A percentile compares a stretch with the other conserved stretches of the same genome.
Evolutionary conservation across 2,888 invertebrate genomes (phyloP).

Genomic region (Aphidoletes aphidimyza): DNA sequence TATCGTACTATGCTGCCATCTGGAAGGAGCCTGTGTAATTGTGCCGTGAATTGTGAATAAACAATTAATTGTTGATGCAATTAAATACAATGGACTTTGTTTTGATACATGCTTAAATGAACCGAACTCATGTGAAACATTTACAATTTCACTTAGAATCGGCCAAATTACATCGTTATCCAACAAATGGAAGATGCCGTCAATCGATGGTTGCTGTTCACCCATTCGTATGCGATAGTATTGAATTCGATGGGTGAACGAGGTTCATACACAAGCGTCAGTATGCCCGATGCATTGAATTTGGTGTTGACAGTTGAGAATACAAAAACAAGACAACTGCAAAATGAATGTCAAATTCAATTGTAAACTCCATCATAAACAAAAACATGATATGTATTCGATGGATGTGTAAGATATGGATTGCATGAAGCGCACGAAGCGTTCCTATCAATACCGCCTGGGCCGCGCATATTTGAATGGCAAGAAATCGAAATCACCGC

Average conservation of each 20-base stretch:
- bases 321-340: background rate
- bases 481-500: background rate
- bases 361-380: background rate
- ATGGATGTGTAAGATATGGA: background rate
- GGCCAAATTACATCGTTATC: no score
- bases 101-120: no score
- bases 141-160: no score
- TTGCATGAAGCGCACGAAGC: slow-evolving; percentile 10
- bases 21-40: background rate
- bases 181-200: no score
- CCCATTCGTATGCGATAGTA: background rate
- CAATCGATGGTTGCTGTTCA: background rate
- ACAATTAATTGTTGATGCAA: no score
- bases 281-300: slow-evolving; percentile 20
- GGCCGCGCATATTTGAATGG: background rate
- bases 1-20: background rate
- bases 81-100: no score
- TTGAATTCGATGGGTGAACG: background rate
- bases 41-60: no score
- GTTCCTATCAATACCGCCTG: background rate
- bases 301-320: slow-evolving; percentile 38
- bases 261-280: background rate
- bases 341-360: background rate
- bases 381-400: background rate
- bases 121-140: no score